phyloP scores from a whole-genome alignment of 2,113 vertebrate genomes.

The Lethenteron camtschaticum region DNA sequence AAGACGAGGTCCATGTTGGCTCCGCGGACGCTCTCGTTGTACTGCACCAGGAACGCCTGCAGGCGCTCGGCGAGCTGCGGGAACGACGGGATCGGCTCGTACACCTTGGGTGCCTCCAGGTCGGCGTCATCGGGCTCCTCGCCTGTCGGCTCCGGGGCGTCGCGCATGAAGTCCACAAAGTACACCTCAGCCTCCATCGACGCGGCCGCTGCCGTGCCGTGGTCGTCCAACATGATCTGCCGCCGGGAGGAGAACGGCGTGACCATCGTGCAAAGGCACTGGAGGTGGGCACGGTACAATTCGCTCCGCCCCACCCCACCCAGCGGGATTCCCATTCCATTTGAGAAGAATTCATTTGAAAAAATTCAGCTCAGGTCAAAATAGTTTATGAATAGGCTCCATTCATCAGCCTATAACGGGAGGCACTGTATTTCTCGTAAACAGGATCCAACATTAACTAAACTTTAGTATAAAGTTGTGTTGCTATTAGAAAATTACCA shows the following conservation, averaged over 20 bases:
- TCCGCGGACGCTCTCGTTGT: constrained; percentile 38
- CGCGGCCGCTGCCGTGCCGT: constrained; percentile 21
- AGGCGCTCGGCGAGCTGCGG: constrained; percentile 28
- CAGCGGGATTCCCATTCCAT: no score
- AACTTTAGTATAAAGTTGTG: no score
- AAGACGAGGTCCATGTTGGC: constrained; percentile 45
- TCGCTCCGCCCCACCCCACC: neutral
- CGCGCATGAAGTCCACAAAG: constrained; percentile 50
- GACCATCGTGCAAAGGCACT: neutral
- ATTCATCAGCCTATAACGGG: no score
- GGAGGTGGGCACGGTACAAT: neutral
- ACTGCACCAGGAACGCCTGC: constrained; percentile 28
- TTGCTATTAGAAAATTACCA: no score
- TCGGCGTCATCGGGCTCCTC: constrained; percentile 35
- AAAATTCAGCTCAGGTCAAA: no score
- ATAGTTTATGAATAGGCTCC: no score
- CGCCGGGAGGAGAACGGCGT: constrained; percentile 1
- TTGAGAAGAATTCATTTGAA: no score
- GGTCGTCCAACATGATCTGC: constrained; percentile 30
- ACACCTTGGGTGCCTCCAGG: constrained; percentile 36
- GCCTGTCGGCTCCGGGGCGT: constrained; percentile 28
- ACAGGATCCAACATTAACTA: no score
- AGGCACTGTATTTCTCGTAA: no score
- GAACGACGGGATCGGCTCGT: constrained; percentile 36
- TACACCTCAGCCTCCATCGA: constrained; percentile 20